Evolutionary conservation across 2,888 invertebrate species (phyloP), one percentile per base, ranked within the genome.

Genomic region (Dicyrtomina minuta): DNA sequence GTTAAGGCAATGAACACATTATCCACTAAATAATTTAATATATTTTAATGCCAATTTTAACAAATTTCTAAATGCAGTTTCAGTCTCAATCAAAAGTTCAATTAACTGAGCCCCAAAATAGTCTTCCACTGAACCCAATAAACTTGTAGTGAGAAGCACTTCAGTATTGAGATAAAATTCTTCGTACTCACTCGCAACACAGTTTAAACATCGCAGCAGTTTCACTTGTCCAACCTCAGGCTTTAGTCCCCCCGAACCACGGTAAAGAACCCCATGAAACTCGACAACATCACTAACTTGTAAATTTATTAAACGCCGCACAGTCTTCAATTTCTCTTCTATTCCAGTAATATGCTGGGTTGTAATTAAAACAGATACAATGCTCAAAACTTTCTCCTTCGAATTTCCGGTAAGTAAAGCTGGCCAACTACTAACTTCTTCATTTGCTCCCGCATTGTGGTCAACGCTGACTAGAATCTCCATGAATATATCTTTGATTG

Each of bases 261-360:
- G 56, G n/a, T 55, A 56, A 8, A 78, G 58, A 6, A 53, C 61
- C 20, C 78, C 78, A 60, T 72, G 58, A 69, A 78, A 74, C 44
- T 74, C 73, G 53, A 78, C 71, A 69, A 27, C 73, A 49, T 78
- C 78, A n/a, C 76, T 76, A 3, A 64, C 46, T 59, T 71, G 51
- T 15, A 76, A 71, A 39, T 67, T 74, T 2, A 75, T 71, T 22
- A 78, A 27, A n/a, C 70, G 70, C 58, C 74, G 68, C 0, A 75
- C 58, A 13, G 72, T 41, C 27, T 70, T 51, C 22, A 66, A 60
- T 44, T 74, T 74, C 33, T 67, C 46, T 24, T 56, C 22, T n/a
- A 56, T 69, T n/a, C 67, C 64, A 13, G 20, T 20, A 6, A 72
- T 46, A 17, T 69, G 26, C 17, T 56, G 44, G 2, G 74, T 74